These are phyloP conservation scores for Erebia epiphron DNA, from an alignment of 2,888 invertebrate species.

Conservation along the genomic window DNA sequence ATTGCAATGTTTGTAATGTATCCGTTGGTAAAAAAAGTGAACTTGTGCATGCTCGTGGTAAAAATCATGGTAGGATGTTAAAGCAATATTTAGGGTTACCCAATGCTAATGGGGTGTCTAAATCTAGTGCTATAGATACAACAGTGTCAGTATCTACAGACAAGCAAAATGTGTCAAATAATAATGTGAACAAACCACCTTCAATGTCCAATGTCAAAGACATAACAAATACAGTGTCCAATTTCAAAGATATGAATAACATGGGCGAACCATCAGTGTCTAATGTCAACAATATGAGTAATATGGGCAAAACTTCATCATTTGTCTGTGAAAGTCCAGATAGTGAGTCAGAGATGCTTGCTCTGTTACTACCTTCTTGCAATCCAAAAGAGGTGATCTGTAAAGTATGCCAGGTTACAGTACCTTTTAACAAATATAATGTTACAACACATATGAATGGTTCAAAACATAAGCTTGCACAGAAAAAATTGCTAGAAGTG, in stretches of 20 bases:
- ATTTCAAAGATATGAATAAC: not conserved
- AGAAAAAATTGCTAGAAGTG: not conserved
- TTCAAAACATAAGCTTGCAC: conserved; percentile 19
- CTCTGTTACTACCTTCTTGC: not conserved
- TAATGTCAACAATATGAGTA: not conserved
- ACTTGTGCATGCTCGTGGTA: conserved; percentile 11
- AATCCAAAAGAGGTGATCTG: not conserved
- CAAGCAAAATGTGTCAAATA: not conserved
- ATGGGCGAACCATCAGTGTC: not conserved
- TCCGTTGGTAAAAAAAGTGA: not conserved
- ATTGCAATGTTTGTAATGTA: conserved; percentile 7
- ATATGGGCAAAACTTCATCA: not conserved
- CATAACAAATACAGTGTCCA: not conserved
- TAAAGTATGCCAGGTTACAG: conserved; percentile 22
- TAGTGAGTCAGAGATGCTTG: not conserved
- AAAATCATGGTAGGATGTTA: conserved; percentile 14
- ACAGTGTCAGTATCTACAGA: too few relatives aligned
- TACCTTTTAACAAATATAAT: conserved; percentile 25
- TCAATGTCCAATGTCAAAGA: not conserved
- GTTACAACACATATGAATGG: conserved; percentile 30
- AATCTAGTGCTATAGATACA: not conserved
- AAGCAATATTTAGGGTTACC: not conserved
- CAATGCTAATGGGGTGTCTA: not conserved
- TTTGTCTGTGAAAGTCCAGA: too few relatives aligned
- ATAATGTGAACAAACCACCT: not conserved